phyloP scores from a whole-genome alignment of 2,888 invertebrate species.

The Pseudolycoriella hygida region DNA sequence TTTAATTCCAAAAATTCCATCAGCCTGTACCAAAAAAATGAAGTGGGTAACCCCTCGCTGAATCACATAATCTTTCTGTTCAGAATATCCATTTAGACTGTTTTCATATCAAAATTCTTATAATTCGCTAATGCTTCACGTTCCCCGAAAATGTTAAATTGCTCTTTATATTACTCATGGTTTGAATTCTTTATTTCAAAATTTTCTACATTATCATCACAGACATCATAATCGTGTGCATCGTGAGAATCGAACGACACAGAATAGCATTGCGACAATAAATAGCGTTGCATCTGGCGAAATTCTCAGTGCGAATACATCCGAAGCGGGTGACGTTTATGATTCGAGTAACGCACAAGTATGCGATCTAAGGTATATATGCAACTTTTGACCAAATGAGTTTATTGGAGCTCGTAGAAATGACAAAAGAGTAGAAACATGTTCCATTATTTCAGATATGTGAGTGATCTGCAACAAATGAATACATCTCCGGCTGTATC shows the following conservation, averaged over 20 bases:
- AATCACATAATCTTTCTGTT: too few relatives aligned
- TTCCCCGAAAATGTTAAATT: too few relatives aligned
- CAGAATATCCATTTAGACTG: too few relatives aligned
- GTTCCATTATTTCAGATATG: constrained; percentile 12
- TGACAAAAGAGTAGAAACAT: neutral
- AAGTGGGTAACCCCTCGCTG: too few relatives aligned
- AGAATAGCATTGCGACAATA: constrained; percentile 34
- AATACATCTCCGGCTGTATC: constrained; percentile 15
- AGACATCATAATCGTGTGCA: constrained; percentile 60
- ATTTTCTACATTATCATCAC: too few relatives aligned
- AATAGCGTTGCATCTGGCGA: constrained; percentile 30
- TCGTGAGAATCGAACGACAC: constrained; percentile 40
- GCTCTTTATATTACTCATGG: too few relatives aligned
- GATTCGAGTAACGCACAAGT: constrained; percentile 16
- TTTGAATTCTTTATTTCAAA: too few relatives aligned
- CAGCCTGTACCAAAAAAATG: too few relatives aligned
- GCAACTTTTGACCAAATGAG: neutral
- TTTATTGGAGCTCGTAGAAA: neutral
- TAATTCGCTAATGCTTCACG: too few relatives aligned
- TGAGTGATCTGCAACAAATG: constrained; percentile 14
- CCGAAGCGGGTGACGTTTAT: constrained; percentile 15
- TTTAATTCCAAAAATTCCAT: too few relatives aligned
- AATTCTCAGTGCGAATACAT: constrained; percentile 7
- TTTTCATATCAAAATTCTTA: too few relatives aligned
- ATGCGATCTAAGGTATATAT: constrained; percentile 15